phyloP scores from a whole-genome alignment of 2,888 invertebrate species.

The Lithophane semibrunnea region DNA sequence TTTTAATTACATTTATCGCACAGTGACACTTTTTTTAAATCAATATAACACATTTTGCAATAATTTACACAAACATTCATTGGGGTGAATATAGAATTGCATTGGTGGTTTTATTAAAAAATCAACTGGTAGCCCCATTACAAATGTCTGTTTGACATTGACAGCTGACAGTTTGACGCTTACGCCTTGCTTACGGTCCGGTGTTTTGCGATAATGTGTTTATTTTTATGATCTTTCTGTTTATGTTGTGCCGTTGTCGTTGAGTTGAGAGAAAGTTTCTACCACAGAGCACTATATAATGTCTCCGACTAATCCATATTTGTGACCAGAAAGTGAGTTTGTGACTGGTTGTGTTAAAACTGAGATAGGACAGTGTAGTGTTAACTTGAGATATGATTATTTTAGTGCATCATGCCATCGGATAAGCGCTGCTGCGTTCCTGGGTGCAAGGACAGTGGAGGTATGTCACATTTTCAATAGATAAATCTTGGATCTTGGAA shows the following conservation, averaged over 20 bases:
- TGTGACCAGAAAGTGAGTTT: not conserved
- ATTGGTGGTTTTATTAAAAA: not conserved
- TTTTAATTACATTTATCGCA: too few relatives aligned
- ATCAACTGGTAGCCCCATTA: not conserved
- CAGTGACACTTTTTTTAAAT: too few relatives aligned
- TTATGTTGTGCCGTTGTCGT: not conserved
- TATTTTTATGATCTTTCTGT: not conserved
- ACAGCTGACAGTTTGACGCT: not conserved
- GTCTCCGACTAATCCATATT: not conserved
- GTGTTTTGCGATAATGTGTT: too few relatives aligned
- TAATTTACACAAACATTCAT: not conserved
- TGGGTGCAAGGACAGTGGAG: not conserved
- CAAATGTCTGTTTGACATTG: not conserved
- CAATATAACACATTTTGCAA: not conserved
- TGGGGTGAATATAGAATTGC: not conserved
- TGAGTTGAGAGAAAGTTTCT: not conserved
- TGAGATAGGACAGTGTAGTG: not conserved
- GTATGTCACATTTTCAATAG: not conserved
- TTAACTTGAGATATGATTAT: not conserved
- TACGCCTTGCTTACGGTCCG: not conserved
- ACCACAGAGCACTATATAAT: too few relatives aligned
- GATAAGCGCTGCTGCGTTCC: not conserved
- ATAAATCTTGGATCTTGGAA: not conserved
- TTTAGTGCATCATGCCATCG: constrained; percentile 1
- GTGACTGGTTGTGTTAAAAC: not conserved